These are phyloP conservation scores for Taenioides sp. DNA, from an alignment of 2,797 vertebrate genomes.

Conservation along the genomic window DNA sequence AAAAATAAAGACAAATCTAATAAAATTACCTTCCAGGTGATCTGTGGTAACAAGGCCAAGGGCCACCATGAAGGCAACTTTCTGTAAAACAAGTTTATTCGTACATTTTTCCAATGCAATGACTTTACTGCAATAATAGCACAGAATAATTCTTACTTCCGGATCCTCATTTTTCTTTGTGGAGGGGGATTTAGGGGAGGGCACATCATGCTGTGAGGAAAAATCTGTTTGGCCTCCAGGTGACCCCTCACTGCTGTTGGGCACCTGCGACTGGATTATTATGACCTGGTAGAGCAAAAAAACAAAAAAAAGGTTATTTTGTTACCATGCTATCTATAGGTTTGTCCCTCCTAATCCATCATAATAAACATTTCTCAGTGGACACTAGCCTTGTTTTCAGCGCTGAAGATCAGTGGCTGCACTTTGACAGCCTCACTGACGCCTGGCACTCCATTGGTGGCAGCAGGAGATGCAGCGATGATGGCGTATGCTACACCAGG, in stretches of 20 bases:
- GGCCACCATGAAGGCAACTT: slow-evolving; percentile 98
- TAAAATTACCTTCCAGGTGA: slow-evolving; percentile 89
- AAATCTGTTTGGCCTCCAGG: slow-evolving; percentile 78
- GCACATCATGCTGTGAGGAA: slow-evolving; percentile 77
- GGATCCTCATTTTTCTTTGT: slow-evolving; percentile 86
- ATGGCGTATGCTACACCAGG: slow-evolving; percentile 93
- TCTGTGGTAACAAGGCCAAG: slow-evolving; percentile 95
- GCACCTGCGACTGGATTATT: slow-evolving; percentile 92
- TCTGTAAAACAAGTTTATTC: slow-evolving; percentile 71
- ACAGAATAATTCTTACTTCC: slow-evolving; percentile 77
- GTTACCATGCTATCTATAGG: not conserved
- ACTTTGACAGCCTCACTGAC: slow-evolving; percentile 87
- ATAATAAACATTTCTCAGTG: not conserved
- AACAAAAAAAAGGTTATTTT: not conserved
- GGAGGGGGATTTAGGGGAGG: slow-evolving; percentile 75
- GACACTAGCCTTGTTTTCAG: slow-evolving; percentile 83
- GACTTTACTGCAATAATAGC: not conserved
- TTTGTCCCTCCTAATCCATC: not conserved
- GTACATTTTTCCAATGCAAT: not conserved
- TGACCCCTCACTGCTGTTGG: slow-evolving; percentile 74
- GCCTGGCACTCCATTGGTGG: slow-evolving; percentile 74
- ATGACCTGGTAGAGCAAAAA: slow-evolving; percentile 82
- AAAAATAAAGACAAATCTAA: not conserved
- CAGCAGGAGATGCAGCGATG: slow-evolving; percentile 88
- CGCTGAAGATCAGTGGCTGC: slow-evolving; percentile 84